Evolutionary conservation across 2,797 vertebrate genomes (phyloP).

Genomic region (Anabacerthia variegaticeps): DNA sequence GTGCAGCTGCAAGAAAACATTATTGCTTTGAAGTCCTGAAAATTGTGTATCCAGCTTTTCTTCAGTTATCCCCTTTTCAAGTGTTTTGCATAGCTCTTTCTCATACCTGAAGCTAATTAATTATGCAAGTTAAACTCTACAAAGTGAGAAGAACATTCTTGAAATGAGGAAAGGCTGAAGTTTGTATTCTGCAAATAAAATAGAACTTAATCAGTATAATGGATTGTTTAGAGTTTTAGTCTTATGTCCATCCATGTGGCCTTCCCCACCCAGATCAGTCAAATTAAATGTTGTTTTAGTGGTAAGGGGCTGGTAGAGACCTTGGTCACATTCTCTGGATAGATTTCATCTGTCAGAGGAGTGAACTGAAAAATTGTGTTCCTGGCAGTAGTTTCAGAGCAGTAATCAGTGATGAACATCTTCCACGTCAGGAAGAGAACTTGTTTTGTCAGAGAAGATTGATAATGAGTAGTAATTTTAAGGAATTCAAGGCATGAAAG

Average conservation of each 20-base stretch:
- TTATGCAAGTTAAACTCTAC: neutral
- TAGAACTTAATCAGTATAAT: neutral
- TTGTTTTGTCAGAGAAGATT: neutral
- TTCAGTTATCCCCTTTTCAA: neutral
- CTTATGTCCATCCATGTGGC: fast-evolving
- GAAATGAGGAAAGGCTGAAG: neutral
- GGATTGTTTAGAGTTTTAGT: neutral
- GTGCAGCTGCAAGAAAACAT: conserved; percentile 1
- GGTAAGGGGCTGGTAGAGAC: neutral
- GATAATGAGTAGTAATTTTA: neutral
- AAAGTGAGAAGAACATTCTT: neutral
- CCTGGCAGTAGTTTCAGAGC: neutral
- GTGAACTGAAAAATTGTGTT: neutral
- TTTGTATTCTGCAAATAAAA: neutral
- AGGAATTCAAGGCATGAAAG: neutral
- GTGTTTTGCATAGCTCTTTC: neutral
- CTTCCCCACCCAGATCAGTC: no score
- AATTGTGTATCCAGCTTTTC: conserved; percentile 14
- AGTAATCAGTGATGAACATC: neutral
- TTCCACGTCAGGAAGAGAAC: neutral
- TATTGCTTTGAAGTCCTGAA: conserved; percentile 33
- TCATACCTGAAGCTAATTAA: neutral
- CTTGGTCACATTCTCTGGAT: neutral
- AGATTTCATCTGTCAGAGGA: neutral
- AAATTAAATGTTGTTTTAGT: neutral